Evolutionary conservation across 1,140 invertebrate genomes (phyloP).

Genomic region (Cyclina sinensis): DNA sequence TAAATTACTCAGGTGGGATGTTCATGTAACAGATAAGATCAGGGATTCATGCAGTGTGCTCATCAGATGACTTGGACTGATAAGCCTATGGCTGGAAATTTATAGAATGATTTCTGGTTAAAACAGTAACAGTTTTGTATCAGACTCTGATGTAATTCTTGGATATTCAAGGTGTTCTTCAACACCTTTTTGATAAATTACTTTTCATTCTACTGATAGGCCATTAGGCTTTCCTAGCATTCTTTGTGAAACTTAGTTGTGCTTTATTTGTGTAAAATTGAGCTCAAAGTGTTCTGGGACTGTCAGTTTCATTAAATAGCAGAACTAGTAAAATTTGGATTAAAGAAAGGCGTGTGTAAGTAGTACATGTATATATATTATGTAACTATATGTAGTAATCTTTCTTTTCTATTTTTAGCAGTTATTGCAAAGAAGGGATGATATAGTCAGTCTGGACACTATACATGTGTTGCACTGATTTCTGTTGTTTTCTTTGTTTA

Average conservation of each 20-base stretch:
- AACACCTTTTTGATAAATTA: not conserved
- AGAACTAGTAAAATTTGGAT: too few relatives aligned
- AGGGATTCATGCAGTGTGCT: constrained; percentile 13
- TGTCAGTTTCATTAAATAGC: too few relatives aligned
- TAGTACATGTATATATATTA: too few relatives aligned
- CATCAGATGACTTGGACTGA: constrained; percentile 16
- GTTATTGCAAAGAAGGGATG: too few relatives aligned
- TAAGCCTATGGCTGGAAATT: constrained; percentile 19
- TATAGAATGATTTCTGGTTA: not conserved
- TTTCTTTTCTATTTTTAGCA: too few relatives aligned
- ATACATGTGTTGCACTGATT: too few relatives aligned
- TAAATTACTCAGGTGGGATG: constrained; percentile 29
- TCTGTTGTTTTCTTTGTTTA: too few relatives aligned
- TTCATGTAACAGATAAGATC: constrained; percentile 2
- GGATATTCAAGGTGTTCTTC: not conserved
- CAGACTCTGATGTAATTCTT: not conserved
- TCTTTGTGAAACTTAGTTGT: not conserved
- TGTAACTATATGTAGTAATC: too few relatives aligned
- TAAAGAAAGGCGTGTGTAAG: too few relatives aligned
- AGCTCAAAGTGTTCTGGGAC: too few relatives aligned
- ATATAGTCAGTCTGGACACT: too few relatives aligned
- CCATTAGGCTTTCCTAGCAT: not conserved
- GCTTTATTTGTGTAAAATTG: too few relatives aligned
- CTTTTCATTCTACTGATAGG: not conserved
- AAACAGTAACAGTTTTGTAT: not conserved